Percentiles rank a stretch among this genome's conserved stretches.
Evolutionary conservation across 2,888 invertebrate genomes (phyloP).

Genomic region (Pammene aurita): DNA sequence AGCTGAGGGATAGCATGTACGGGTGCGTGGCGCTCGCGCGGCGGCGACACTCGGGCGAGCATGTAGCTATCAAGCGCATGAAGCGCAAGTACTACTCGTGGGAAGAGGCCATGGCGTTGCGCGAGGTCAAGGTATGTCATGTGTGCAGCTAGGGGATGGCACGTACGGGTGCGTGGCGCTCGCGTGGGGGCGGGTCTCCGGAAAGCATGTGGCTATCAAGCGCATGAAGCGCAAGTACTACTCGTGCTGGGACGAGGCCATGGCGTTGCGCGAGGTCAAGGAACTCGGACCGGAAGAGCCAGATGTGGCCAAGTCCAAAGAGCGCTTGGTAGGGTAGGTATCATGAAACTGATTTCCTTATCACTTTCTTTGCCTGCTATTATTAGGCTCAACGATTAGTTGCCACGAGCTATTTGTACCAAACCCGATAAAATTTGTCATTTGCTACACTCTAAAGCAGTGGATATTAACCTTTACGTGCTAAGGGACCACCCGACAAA

Average conservation of each 20-base stretch:
- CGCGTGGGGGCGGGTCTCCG: slow-evolving; percentile 97
- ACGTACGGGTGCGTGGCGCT: slow-evolving; percentile 99
- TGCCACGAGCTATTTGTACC: no score
- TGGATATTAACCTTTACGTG: no score
- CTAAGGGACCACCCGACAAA: no score
- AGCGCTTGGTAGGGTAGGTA: no score
- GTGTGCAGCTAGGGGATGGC: slow-evolving; percentile 99
- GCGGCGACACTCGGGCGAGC: slow-evolving; percentile 97
- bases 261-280: slow-evolving; percentile 97
- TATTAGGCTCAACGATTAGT: no score
- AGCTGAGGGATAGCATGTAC: slow-evolving; percentile 99
- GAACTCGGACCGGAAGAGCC: no score
- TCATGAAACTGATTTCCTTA: no score
- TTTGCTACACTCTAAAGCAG: no score
- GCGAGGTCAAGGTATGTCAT: slow-evolving; percentile 95
- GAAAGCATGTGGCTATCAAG: slow-evolving; percentile 99
- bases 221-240: slow-evolving; percentile 99
- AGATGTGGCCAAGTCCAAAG: no score
- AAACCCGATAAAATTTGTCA: no score
- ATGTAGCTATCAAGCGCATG: slow-evolving; percentile 99
- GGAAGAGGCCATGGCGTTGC: slow-evolving; percentile 99
- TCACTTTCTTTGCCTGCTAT: no score
- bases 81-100: slow-evolving; percentile 99
- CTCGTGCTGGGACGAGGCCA: slow-evolving; percentile 99
- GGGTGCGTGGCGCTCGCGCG: slow-evolving; percentile 98